Evolutionary conservation across 2,888 invertebrate genomes (phyloP).

Genomic region (Platynereis dumerilii): DNA sequence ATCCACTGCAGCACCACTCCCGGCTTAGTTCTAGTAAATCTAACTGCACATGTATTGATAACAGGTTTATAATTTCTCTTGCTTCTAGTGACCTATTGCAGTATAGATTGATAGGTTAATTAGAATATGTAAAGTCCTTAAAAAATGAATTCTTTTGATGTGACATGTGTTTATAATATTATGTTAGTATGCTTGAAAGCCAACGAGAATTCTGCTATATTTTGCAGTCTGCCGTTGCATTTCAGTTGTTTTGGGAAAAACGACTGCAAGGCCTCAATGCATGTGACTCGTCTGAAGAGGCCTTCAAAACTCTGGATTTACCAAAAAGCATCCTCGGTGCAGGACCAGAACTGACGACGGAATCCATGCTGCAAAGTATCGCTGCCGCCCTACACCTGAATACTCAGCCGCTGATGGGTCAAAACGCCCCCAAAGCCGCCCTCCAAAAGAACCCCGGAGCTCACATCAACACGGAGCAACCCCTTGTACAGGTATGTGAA

Average conservation of each 20-base stretch:
- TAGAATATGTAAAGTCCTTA: too few relatives aligned
- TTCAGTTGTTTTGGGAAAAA: conserved; percentile 70
- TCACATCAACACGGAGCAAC: conserved; percentile 94
- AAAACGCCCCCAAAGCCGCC: conserved; percentile 69
- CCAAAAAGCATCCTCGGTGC: conserved; percentile 70
- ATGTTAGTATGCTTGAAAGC: too few relatives aligned
- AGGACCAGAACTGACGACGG: conserved; percentile 60
- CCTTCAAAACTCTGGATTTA: conserved; percentile 82
- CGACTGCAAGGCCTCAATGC: conserved; percentile 79
- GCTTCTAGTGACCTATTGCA: too few relatives aligned
- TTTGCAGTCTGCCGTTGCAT: too few relatives aligned
- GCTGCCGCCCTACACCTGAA: conserved; percentile 91
- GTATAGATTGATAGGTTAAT: too few relatives aligned
- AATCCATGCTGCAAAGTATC: conserved; percentile 76
- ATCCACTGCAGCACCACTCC: too few relatives aligned
- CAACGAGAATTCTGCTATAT: too few relatives aligned
- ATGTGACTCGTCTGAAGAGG: conserved; percentile 81
- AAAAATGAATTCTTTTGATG: too few relatives aligned
- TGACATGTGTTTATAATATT: too few relatives aligned
- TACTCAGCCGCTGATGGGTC: conserved; percentile 85
- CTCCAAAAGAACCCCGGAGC: conserved; percentile 92
- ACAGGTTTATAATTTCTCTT: too few relatives aligned
- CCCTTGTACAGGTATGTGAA: conserved; percentile 78
- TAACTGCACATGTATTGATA: too few relatives aligned
- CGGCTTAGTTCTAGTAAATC: too few relatives aligned